Base-by-base conservation (phyloP, 2,797 vertebrate genomes). In the Neosilurus mollespiculum region DNA sequence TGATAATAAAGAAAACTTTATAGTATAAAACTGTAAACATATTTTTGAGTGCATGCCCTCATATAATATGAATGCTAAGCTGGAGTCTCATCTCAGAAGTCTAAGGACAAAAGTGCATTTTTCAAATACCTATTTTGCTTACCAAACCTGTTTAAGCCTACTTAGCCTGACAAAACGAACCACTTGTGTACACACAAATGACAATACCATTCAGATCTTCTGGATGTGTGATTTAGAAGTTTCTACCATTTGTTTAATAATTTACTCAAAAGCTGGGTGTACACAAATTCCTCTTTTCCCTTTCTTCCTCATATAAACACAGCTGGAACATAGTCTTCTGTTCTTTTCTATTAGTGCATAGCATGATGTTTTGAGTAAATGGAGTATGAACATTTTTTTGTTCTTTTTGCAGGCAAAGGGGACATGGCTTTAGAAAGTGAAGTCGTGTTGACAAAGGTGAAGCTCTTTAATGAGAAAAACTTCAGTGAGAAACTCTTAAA, bases 391-490 rank as follows among this genome's bases (percentile, higher is more conserved):
- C 43, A 88, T 67, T 85, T 9, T 66, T 81, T 56, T 58, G 69
- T 89, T 84, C 30, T 4, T 79, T 84, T 70, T 66, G 76, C 90
- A 96, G 96, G 94, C 58, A 96, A 96, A 93, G 94, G 89, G 53
- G 93, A 90, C 84, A 87, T 90, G 51, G 87, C 93, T 1, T 86
- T 92, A 78, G 94, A 96, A 81, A 93, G 91, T 54, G 94, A 95
- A 49, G 96, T 97, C 0, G 94, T 97, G 69, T 90, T 97, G 84
- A 97, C 96, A 16, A 96, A 96, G 86, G 93, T 97, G 92, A 97
- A 96, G 87, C 88, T 94, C 87, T 88, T 96, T 78, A 92, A 43
- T 43, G 43, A 43, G 43, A 43, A 91, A 81, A 94, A 94, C 90
- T 85, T 92, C 71, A 87, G 88, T 0, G 92, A 92, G 72, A 91